phyloP scores from a whole-genome alignment of 1,140 invertebrate species.

The Metaphire vulgaris region DNA sequence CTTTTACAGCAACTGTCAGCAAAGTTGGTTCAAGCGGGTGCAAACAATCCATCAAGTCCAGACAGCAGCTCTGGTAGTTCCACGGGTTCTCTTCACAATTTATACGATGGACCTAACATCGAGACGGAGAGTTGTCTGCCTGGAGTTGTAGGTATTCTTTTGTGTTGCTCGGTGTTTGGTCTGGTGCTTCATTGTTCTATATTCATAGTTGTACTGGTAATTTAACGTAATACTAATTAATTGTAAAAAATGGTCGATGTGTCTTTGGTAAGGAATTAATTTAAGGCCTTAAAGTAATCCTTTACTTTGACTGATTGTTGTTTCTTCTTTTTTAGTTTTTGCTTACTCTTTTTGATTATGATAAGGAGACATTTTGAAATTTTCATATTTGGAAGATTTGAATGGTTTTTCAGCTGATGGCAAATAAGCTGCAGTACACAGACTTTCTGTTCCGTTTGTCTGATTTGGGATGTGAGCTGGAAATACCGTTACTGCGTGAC shows the following conservation, averaged over 20 bases:
- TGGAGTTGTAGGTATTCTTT: conserved; percentile 81
- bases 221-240: no score
- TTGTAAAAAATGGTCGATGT: no score
- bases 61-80: conserved; percentile 82
- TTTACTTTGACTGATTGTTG: no score
- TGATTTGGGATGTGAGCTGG: conserved; percentile 74
- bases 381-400: no score
- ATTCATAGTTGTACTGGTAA: background rate
- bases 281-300: no score
- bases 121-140: conserved; percentile 82
- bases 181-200: conserved; percentile 24
- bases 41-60: conserved; percentile 76
- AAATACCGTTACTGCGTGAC: conserved; percentile 72
- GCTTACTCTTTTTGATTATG: no score
- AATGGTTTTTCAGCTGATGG: conserved; percentile 62
- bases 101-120: conserved; percentile 65
- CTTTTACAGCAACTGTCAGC: conserved; percentile 67
- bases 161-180: no score
- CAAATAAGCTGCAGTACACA: conserved; percentile 71
- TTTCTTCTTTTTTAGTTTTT: no score
- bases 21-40: conserved; percentile 72
- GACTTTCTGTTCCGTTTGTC: conserved; percentile 85
- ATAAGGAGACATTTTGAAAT: no score
- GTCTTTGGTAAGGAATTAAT: no score
- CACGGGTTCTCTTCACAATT: conserved; percentile 58